These are phyloP conservation scores for Cotesia typhae DNA, from an alignment of 1,140 invertebrate genomes.

Conservation along the genomic window DNA sequence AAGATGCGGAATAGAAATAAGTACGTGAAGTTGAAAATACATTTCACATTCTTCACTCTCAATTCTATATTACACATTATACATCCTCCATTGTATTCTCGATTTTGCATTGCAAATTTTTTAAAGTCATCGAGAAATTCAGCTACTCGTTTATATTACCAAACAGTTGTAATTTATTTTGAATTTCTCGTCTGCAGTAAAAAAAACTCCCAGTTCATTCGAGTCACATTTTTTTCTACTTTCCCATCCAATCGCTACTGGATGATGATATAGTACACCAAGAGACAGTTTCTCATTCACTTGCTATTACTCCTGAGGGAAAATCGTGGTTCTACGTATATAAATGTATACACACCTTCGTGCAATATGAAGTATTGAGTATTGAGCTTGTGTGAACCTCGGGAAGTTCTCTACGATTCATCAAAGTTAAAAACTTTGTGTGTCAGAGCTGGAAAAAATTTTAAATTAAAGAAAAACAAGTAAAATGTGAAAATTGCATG, in stretches of 20 bases:
- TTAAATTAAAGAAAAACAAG: constrained; percentile 12
- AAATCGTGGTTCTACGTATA: neutral
- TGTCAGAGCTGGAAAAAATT: neutral
- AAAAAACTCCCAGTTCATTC: neutral
- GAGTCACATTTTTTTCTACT: constrained; percentile 1
- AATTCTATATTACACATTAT: no score
- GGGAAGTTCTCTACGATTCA: constrained; percentile 39
- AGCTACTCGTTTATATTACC: no score
- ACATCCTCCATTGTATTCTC: no score
- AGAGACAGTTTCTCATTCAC: constrained; percentile 19
- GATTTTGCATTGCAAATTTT: no score
- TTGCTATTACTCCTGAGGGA: constrained; percentile 1
- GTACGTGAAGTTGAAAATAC: neutral
- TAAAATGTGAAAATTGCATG: neutral
- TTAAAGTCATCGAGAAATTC: no score
- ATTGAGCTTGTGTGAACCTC: neutral
- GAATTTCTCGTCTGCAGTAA: no score
- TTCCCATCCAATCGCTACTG: neutral
- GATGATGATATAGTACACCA: neutral
- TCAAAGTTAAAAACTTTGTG: constrained; percentile 42
- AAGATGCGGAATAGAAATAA: neutral
- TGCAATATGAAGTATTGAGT: constrained; percentile 7
- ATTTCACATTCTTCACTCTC: neutral
- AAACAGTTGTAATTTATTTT: no score
- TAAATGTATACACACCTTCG: no score